Conservation (phyloP, 2,113 vertebrate species). For the Scomber colias region DNA sequence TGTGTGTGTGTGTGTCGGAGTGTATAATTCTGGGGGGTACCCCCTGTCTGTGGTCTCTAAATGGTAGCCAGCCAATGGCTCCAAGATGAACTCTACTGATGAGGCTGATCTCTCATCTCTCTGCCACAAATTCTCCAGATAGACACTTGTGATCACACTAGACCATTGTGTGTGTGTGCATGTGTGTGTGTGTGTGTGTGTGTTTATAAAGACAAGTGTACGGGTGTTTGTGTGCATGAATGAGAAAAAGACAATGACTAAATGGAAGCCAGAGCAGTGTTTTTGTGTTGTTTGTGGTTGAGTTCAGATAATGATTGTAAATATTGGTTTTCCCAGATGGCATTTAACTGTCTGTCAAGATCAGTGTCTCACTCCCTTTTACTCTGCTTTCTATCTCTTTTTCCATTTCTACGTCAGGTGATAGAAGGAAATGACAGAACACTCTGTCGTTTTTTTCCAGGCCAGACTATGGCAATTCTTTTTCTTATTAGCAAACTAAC, state of each 20-base stretch:
- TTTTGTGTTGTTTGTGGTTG: slow-evolving; percentile 52
- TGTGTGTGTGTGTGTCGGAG: neutral
- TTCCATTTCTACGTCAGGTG: neutral
- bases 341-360: slow-evolving; percentile 58
- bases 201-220: slow-evolving; percentile 19
- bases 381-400: neutral
- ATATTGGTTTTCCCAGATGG: slow-evolving; percentile 60
- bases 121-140: slow-evolving; percentile 55
- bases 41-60: slow-evolving; percentile 54
- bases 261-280: slow-evolving; percentile 15
- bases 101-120: slow-evolving; percentile 58
- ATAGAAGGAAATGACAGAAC: slow-evolving; percentile 5
- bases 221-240: slow-evolving; percentile 11
- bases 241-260: neutral
- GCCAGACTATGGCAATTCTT: neutral
- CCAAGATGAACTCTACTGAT: slow-evolving; percentile 75
- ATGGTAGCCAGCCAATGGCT: slow-evolving; percentile 69
- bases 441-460: slow-evolving; percentile 2
- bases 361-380: slow-evolving; percentile 37
- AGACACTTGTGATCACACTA: slow-evolving; percentile 69
- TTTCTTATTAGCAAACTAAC: no score
- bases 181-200: slow-evolving; percentile 37
- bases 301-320: slow-evolving; percentile 66
- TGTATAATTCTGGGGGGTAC: slow-evolving; percentile 34
- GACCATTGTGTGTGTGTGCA: slow-evolving; percentile 46